Conservation (phyloP, 1,140 invertebrate genomes). For the Centruroides sculpturatus region DNA sequence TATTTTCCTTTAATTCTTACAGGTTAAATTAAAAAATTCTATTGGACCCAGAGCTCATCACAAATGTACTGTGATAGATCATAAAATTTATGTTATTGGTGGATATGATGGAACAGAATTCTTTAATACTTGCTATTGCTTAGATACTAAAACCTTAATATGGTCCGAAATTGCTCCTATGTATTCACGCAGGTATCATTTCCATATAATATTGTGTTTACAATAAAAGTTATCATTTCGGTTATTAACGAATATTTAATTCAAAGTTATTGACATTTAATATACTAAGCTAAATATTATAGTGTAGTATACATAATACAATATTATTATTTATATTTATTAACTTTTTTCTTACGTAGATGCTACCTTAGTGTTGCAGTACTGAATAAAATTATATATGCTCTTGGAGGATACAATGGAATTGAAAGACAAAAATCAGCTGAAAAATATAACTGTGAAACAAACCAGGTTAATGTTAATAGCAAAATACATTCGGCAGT, state of each 20-base stretch:
- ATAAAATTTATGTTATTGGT: constrained; percentile 59
- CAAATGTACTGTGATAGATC: constrained; percentile 40
- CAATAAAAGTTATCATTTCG: no score
- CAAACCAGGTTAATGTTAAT: constrained; percentile 22
- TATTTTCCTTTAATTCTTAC: no score
- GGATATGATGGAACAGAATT: constrained; percentile 54
- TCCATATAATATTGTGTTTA: background rate
- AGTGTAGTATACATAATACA: no score
- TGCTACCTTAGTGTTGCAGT: constrained; percentile 59
- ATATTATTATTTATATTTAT: no score
- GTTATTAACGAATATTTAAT: no score
- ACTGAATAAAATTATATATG: constrained; percentile 32
- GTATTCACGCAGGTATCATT: constrained; percentile 34
- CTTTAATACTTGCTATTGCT: constrained; percentile 51
- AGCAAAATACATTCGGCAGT: background rate
- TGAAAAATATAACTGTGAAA: constrained; percentile 27
- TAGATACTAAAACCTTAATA: constrained; percentile 42
- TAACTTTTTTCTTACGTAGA: constrained; percentile 16
- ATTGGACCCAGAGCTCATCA: constrained; percentile 50
- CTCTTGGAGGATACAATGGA: constrained; percentile 36
- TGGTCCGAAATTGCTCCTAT: constrained; percentile 56
- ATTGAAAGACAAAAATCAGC: constrained; percentile 31
- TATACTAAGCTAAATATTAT: no score
- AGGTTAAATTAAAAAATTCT: no score
- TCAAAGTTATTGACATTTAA: no score